Base-by-base conservation (phyloP, 2,888 invertebrate species). In the Zhengitettix transpicula region DNA sequence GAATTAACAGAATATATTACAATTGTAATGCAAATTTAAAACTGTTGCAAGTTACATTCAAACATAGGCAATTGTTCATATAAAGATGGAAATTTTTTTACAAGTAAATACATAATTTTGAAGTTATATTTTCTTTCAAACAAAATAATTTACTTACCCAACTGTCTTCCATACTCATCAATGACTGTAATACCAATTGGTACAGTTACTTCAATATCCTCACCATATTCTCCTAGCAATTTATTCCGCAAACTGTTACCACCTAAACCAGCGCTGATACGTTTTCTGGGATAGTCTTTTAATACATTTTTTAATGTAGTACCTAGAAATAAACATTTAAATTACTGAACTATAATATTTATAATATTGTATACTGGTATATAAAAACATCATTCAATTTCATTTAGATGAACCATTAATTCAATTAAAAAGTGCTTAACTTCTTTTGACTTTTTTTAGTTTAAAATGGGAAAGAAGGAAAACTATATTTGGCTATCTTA, bases 121-220 rank as follows among this genome's bases (percentile, higher is more conserved):
- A 28, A 7, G 28, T 28, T 28, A n/a, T n/a, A n/a, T n/a, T n/a
- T n/a, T n/a, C n/a, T n/a, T n/a, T 28, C 7, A 28, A 28, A 28
- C 3, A 28, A 28, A 28, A 28, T 28, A 28, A 28, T 28, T 28
- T 28, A 28, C 28, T 47, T 42, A 84, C 84, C 84, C 67, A 86
- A 67, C 54, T 79, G 73, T 66, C 77, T 74, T 1, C 85, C 85
- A 63, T 80, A 76, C 60, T 89, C 85, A 65, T 81, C 81, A 60
- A 81, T 78, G 5, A 92, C 76, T 28, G 84, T 80, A 1, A 96
- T 81, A 0, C 97, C 97, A 2, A 84, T 71, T 0, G 96, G 96
- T 8, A 93, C 89, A 62, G 83, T 78, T 53, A 97, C 77, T 65
- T 76, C 76, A 1, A 83, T 66, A 70, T 89, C 85, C 47, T 77